Conservation (phyloP, 1,140 invertebrate species). For the Caligus rogercresseyi region DNA sequence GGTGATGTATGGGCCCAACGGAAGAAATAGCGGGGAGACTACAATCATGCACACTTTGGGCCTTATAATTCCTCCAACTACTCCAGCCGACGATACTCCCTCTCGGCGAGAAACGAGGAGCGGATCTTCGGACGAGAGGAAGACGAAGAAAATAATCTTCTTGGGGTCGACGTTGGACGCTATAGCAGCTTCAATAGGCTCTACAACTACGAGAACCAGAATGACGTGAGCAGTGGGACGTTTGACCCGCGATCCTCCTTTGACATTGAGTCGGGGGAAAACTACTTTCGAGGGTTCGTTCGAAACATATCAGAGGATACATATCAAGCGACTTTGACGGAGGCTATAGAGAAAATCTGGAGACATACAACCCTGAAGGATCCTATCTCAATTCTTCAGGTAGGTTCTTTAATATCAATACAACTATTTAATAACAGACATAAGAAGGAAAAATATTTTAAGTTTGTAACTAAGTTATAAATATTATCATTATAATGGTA, state of each 20-base stretch:
- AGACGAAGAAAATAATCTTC: not conserved
- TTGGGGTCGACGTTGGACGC: not conserved
- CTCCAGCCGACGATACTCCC: not conserved
- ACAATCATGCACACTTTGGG: not conserved
- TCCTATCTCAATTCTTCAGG: not conserved
- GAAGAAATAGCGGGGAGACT: not conserved
- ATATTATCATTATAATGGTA: no score
- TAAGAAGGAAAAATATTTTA: no score
- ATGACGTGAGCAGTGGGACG: not conserved
- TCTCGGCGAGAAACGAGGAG: not conserved
- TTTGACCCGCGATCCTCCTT: not conserved
- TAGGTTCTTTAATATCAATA: no score
- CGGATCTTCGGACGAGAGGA: not conserved
- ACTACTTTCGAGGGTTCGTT: not conserved
- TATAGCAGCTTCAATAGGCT: not conserved
- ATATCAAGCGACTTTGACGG: not conserved
- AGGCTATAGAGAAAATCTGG: not conserved
- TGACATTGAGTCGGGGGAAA: not conserved
- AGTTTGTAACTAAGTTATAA: no score
- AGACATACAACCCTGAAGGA: not conserved
- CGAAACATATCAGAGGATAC: not conserved
- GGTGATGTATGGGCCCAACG: not conserved
- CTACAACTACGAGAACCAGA: not conserved
- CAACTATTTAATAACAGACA: no score
- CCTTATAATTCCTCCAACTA: not conserved